phyloP scores from a whole-genome alignment of 1,140 invertebrate genomes.

The Matsumurasca onukii region DNA sequence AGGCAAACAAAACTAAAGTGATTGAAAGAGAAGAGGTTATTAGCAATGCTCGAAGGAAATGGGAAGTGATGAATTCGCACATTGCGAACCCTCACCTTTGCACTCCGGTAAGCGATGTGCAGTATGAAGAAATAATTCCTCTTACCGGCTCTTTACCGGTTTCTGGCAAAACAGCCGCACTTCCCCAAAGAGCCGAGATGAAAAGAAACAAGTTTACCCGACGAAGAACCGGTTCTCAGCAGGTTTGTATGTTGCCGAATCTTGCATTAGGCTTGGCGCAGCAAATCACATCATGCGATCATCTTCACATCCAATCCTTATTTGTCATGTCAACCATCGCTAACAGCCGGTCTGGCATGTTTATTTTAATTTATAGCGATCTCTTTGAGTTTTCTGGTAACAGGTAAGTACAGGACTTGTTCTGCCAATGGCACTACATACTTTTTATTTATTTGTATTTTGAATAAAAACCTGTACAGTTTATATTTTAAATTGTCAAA shows the following conservation, averaged over 20 bases:
- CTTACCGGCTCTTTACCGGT: slow-evolving; percentile 45
- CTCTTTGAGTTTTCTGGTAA: no score
- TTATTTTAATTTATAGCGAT: background rate
- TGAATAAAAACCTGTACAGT: no score
- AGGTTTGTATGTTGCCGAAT: background rate
- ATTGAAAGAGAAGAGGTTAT: slow-evolving; percentile 52
- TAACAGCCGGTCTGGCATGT: background rate
- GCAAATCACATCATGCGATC: background rate
- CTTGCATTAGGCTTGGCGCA: background rate
- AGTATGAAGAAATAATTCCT: slow-evolving; percentile 22
- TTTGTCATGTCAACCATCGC: background rate
- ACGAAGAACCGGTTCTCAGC: slow-evolving; percentile 53
- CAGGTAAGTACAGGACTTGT: no score
- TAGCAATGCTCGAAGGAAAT: slow-evolving; percentile 76
- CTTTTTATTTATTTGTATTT: no score
- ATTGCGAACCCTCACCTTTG: slow-evolving; percentile 39
- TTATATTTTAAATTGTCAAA: no score
- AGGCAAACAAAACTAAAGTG: slow-evolving; percentile 47
- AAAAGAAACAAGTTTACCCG: slow-evolving; percentile 43
- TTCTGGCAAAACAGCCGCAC: slow-evolving; percentile 48
- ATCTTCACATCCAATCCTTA: slow-evolving; percentile 3
- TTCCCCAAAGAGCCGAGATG: slow-evolving; percentile 31
- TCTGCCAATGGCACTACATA: no score
- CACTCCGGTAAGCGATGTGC: slow-evolving; percentile 46
- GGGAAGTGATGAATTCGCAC: slow-evolving; percentile 72